phyloP scores from a whole-genome alignment of 1,140 invertebrate species.

The Papilio polytes region DNA sequence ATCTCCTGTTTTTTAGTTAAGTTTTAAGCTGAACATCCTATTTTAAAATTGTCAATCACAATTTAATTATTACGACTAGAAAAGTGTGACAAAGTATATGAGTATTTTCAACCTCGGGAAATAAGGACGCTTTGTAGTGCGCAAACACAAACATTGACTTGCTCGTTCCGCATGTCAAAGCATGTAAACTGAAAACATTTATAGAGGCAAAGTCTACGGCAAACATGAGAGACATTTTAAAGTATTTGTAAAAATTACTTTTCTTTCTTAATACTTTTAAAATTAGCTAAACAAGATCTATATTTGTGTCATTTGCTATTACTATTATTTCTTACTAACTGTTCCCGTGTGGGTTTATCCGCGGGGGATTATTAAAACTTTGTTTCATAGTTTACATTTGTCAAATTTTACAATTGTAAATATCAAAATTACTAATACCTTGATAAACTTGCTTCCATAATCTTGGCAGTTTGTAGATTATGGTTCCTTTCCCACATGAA shows the following conservation, averaged over 20 bases:
- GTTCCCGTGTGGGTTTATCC: no score
- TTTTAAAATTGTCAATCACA: neutral
- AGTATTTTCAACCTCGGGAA: neutral
- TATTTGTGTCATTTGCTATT: no score
- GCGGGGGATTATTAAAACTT: no score
- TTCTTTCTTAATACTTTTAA: neutral
- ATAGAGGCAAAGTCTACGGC: neutral
- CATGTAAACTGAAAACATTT: conserved; percentile 24
- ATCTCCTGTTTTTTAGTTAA: neutral
- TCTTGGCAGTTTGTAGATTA: no score
- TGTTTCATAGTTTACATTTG: no score
- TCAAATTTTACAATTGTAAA: no score
- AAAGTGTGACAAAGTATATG: neutral
- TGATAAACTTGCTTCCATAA: no score
- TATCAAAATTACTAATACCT: no score
- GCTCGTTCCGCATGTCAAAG: conserved; percentile 22
- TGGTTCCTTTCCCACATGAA: no score
- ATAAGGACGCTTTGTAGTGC: neutral
- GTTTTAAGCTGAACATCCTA: no score
- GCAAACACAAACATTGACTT: conserved; percentile 23
- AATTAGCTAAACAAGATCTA: no score
- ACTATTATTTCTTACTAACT: no score
- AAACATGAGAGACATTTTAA: conserved; percentile 6
- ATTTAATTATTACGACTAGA: neutral
- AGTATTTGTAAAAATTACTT: neutral